Conservation (phyloP, 2,113 vertebrate species). For the Trochalopteron elliotii region DNA sequence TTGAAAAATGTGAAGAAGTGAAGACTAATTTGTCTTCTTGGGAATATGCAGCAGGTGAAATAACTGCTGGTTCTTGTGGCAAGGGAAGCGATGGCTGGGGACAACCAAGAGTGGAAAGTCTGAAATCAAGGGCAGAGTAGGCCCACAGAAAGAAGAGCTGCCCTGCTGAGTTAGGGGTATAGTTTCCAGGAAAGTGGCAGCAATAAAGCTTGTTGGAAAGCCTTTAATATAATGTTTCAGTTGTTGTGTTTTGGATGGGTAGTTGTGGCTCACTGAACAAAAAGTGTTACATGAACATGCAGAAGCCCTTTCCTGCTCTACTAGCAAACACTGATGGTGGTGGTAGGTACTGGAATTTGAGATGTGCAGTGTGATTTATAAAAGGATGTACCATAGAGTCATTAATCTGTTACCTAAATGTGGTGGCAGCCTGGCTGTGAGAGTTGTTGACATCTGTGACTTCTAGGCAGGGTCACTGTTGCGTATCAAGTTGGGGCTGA, state of each 20-base stretch:
- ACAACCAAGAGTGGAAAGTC: not conserved
- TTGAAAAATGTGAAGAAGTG: not conserved
- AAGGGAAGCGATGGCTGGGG: not conserved
- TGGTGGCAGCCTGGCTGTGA: not conserved
- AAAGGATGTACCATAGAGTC: not conserved
- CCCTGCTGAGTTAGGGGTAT: not conserved
- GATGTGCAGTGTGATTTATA: not conserved
- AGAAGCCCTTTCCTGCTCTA: not conserved
- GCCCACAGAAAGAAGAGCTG: not conserved
- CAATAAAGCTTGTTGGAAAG: not conserved
- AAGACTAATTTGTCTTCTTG: not conserved
- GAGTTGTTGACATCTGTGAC: slow-evolving; percentile 12
- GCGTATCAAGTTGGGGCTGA: not conserved
- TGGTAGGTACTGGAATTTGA: not conserved
- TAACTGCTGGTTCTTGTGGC: not conserved
- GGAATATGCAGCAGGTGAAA: not conserved
- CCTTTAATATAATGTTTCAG: not conserved
- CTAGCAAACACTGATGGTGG: not conserved
- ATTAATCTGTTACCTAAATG: not conserved
- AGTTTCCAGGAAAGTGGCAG: not conserved
- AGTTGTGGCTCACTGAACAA: not conserved
- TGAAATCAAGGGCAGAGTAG: not conserved
- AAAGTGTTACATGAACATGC: not conserved
- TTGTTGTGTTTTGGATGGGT: not conserved
- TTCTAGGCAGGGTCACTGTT: not conserved